Evolutionary conservation across 1,140 invertebrate genomes (phyloP), one percentile per base, ranked within the genome.

Genomic region (Euborellia annulipes): DNA sequence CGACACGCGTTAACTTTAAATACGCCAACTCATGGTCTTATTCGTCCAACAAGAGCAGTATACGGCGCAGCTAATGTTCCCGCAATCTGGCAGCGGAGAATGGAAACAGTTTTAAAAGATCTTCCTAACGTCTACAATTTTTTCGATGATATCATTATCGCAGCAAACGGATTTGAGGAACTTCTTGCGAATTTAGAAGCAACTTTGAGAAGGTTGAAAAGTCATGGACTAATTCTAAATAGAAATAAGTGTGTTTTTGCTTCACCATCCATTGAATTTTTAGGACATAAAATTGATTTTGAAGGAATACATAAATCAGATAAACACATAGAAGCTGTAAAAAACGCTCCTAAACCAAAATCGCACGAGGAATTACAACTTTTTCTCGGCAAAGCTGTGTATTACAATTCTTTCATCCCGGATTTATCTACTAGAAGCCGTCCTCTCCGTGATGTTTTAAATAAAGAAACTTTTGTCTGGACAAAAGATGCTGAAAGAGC

Each of bases 271-370:
- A 34, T 58, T 3, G 48, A 56, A 40, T 56, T 47, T 36, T 39
- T 59, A 13, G 57, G 57, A 11, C 49, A 55, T 23, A 45, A 44
- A 9, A 46, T 53, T 20, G n/a, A 50, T 45, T 8, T 18, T 50
- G 53, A 43, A 7, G 48, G 39, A 9, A n/a, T 37, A n/a, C 36
- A 37, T n/a, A 37, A 37, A n/a, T 37, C 36, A 3, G 4, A 37
- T 37, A n/a, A n/a, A 17, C 36, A 37, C 36, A 37, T 59, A 9
- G 46, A 61, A 34, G 59, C 63, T 2, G 62, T 68, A 36, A 20
- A 43, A 19, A 53, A 62, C 3, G 60, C 57, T 20, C 59, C 62
- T 1, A 32, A 22, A 16, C 66, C 64, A 20, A 48, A 46, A 36
- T 64, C 60, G 41, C 49, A 56, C 9, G 50, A 53, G 17, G 46